These are phyloP conservation scores for Capreolus pygargus DNA, from an alignment of 2,113 vertebrate genomes.

Conservation along the genomic window DNA sequence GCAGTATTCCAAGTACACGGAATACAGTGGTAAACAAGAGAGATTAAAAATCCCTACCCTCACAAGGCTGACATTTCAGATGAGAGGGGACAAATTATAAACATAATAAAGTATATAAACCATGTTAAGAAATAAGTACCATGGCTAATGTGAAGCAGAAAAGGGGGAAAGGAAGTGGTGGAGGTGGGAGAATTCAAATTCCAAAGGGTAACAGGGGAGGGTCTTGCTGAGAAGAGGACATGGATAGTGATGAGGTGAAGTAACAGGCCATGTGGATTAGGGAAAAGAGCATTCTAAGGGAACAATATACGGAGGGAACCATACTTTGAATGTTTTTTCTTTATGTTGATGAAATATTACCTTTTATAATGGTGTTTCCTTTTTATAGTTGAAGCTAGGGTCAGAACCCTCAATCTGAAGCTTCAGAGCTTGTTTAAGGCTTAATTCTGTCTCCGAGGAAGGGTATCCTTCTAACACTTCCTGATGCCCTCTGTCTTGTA, in stretches of 20 bases:
- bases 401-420: constrained; percentile 96
- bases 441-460: constrained; percentile 92
- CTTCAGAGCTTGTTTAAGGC: constrained; percentile 98
- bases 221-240: background rate
- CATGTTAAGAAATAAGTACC: background rate
- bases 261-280: too few relatives aligned
- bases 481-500: constrained; percentile 90
- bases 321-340: background rate
- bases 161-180: background rate
- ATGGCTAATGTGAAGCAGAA: background rate
- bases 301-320: background rate
- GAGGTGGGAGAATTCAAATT: background rate
- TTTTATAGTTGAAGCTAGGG: constrained; percentile 96
- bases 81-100: background rate
- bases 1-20: background rate
- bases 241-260: background rate
- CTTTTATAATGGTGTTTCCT: constrained; percentile 97
- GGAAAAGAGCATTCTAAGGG: background rate
- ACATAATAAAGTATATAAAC: background rate
- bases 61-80: background rate
- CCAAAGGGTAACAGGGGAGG: background rate
- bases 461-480: constrained; percentile 94
- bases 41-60: background rate
- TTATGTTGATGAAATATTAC: constrained; percentile 74
- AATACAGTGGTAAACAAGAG: background rate